Conservation (phyloP, 2,888 invertebrate species). For the Scaptodrosophila latifasciaeformis region DNA sequence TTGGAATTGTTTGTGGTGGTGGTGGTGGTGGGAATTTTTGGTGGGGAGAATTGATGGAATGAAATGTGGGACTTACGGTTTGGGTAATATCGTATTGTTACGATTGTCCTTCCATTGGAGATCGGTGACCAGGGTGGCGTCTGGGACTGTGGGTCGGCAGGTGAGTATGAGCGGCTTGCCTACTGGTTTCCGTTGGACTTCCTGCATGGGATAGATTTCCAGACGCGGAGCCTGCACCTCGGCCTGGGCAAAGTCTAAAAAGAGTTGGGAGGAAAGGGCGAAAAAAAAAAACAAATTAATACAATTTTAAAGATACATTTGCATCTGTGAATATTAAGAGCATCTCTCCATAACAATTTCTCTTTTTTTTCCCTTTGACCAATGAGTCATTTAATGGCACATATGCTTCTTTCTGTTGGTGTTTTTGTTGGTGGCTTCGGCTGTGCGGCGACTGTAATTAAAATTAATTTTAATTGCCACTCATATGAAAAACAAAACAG, state of each 20-base stretch:
- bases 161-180: constrained; percentile 86
- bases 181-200: constrained; percentile 83
- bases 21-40: too few relatives aligned
- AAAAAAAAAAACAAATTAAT: too few relatives aligned
- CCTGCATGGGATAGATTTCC: constrained; percentile 83
- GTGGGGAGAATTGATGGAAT: too few relatives aligned
- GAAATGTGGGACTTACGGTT: constrained; percentile 77
- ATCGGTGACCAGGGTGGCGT: constrained; percentile 81
- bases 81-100: constrained; percentile 81
- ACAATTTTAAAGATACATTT: too few relatives aligned
- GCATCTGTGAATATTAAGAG: too few relatives aligned
- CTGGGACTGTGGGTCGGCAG: constrained; percentile 83
- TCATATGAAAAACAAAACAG: constrained; percentile 25
- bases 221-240: constrained; percentile 76
- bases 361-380: constrained; percentile 1
- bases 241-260: constrained; percentile 36
- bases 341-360: too few relatives aligned
- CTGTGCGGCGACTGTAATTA: constrained; percentile 41
- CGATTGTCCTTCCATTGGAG: constrained; percentile 87
- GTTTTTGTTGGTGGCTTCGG: constrained; percentile 17
- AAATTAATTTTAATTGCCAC: constrained; percentile 66
- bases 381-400: neutral
- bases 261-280: too few relatives aligned
- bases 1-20: too few relatives aligned
- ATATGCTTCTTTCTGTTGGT: constrained; percentile 11